These are phyloP conservation scores for Menura novaehollandiae DNA, from an alignment of 2,113 vertebrate genomes.

Conservation along the genomic window DNA sequence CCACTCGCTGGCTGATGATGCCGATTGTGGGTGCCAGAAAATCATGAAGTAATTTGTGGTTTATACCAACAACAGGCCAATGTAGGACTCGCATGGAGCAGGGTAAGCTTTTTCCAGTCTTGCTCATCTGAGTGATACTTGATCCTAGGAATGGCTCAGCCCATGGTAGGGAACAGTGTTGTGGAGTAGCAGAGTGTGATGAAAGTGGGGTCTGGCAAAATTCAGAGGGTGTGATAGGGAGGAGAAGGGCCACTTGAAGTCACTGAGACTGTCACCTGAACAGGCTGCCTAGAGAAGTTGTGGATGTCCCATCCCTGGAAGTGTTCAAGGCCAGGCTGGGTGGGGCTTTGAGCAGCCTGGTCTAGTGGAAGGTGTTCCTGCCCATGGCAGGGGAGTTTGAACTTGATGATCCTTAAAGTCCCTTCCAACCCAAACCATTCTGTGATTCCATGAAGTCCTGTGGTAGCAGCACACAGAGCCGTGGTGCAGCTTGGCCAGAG, in stretches of 20 bases:
- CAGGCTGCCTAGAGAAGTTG: neutral
- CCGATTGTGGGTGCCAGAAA: neutral
- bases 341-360: neutral
- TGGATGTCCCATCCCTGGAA: neutral
- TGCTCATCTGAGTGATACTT: neutral
- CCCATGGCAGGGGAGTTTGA: neutral
- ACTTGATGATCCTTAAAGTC: neutral
- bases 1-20: neutral
- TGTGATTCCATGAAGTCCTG: neutral
- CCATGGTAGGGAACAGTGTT: neutral
- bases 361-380: neutral
- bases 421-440: neutral
- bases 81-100: fast-evolving
- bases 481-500: neutral
- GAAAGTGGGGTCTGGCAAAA: neutral
- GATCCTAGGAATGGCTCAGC: neutral
- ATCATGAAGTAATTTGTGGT: neutral
- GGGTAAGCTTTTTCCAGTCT: neutral
- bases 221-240: fast-evolving
- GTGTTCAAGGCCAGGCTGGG: neutral
- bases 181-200: fast-evolving
- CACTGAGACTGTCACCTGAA: neutral
- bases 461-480: neutral
- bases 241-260: neutral
- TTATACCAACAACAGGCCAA: neutral